Evolutionary conservation across 2,797 vertebrate genomes (phyloP).

Genomic region (Cirrhinus molitorella): DNA sequence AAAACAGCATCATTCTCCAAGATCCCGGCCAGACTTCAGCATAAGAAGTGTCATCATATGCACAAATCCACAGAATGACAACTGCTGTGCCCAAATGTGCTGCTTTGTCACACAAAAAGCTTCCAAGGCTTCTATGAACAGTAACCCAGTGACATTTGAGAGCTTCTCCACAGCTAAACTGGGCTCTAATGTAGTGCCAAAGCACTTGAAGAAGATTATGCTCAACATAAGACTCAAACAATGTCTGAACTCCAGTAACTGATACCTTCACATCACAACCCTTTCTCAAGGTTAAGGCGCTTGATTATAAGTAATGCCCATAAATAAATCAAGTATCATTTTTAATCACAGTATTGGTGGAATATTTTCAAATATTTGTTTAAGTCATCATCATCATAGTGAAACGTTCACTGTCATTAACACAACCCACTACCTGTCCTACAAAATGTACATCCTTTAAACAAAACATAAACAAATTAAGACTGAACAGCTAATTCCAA

Average conservation of each 20-base stretch:
- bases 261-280: slow-evolving; percentile 61
- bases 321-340: slow-evolving; percentile 52
- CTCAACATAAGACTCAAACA: slow-evolving; percentile 67
- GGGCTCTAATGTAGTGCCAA: slow-evolving; percentile 71
- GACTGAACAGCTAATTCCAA: neutral
- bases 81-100: slow-evolving; percentile 67
- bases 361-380: slow-evolving; percentile 36
- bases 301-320: slow-evolving; percentile 53
- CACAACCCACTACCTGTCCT: neutral
- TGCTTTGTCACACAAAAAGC: slow-evolving; percentile 76
- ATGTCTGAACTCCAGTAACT: slow-evolving; percentile 72
- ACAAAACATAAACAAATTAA: neutral
- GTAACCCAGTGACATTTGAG: slow-evolving; percentile 76
- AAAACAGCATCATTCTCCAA: neutral
- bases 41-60: neutral
- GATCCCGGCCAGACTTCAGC: neutral
- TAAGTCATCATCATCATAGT: neutral
- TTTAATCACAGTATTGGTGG: slow-evolving; percentile 20
- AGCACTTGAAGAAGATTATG: slow-evolving; percentile 74
- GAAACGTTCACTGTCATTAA: neutral
- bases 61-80: slow-evolving; percentile 72
- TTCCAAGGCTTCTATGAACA: slow-evolving; percentile 71
- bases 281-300: slow-evolving; percentile 62
- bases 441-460: neutral
- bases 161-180: slow-evolving; percentile 76